Evolutionary conservation across 2,113 vertebrate species (phyloP), one percentile per base, ranked within the genome.

Genomic region (Ictalurus furcatus): DNA sequence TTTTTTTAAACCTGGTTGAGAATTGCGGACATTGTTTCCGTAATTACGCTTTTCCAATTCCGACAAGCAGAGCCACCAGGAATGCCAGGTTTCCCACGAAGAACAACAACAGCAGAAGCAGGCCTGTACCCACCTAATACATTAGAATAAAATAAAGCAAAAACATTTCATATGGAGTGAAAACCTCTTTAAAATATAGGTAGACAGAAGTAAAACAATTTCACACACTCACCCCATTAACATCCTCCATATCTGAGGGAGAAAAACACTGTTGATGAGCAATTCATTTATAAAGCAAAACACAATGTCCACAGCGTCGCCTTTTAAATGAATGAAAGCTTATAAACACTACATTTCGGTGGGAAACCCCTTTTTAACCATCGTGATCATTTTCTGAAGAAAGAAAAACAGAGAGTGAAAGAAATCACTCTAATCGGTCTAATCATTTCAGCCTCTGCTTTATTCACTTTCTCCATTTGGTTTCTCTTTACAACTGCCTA

Each of bases 11-110:
- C n/a, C 6, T 16, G n/a, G 14, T 19, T 30, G 1, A 81, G 17
- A 56, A 30, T 16, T 6, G 5, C 0, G 6, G 7, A 8, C 14
- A 16, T 16, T 7, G 6, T 58, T 6, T 61, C 56, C 4, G 4
- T 28, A 28, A 30, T 88, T 78, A 88, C 0, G n/a, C 5, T 0
- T 30, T 61, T 28, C 93, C 94, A 40, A 96, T 97, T 92, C 95
- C 96, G 69, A 95, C 92, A 67, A 96, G 88, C 44, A 97, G 92
- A 3, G 94, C 88, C 82, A 95, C 90, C 90, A 96, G 84, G 90
- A 97, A 97, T 19, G 85, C 30, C 40, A 96, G 1, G 84, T 96
- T 96, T 89, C 95, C 96, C 80, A 93, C 23, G 23, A 94, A 52
- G 90, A 93, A 96, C 40, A 95, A 0, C 0, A 83, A 1, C 23